phyloP scores from a whole-genome alignment of 1,140 invertebrate genomes.

The Drosophila teissieri region DNA sequence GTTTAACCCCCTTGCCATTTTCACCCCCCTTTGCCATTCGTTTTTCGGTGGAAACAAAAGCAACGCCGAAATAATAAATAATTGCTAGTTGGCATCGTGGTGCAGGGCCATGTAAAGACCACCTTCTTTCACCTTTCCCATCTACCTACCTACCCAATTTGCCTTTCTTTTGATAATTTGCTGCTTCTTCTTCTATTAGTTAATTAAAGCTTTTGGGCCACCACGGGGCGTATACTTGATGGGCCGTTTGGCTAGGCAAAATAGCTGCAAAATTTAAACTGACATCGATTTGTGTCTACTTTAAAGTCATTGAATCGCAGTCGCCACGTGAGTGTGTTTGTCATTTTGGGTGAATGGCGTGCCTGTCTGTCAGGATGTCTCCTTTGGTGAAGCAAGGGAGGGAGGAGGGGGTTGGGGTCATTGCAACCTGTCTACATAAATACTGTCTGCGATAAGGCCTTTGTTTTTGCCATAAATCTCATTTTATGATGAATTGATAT shows the following conservation, averaged over 20 bases:
- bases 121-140: background rate
- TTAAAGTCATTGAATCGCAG: slow-evolving; percentile 44
- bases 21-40: slow-evolving; percentile 16
- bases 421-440: slow-evolving; percentile 83
- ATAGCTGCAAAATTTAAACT: slow-evolving; percentile 44
- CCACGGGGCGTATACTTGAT: slow-evolving; percentile 67
- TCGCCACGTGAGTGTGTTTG: slow-evolving; percentile 34
- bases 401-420: background rate
- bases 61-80: slow-evolving; percentile 81
- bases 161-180: slow-evolving; percentile 40
- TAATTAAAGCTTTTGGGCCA: slow-evolving; percentile 65
- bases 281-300: slow-evolving; percentile 61
- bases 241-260: slow-evolving; percentile 7
- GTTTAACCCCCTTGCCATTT: slow-evolving; percentile 12
- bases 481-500: slow-evolving; percentile 84
- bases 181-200: slow-evolving; percentile 44
- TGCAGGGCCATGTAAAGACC: slow-evolving; percentile 47
- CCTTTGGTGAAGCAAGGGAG: background rate
- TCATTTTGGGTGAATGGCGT: slow-evolving; percentile 67
- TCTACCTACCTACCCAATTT: background rate
- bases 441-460: slow-evolving; percentile 84
- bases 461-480: slow-evolving; percentile 85
- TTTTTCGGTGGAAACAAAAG: slow-evolving; percentile 66
- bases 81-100: slow-evolving; percentile 80
- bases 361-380: slow-evolving; percentile 60